These are phyloP conservation scores for Rhopalosiphum padi DNA, from an alignment of 1,140 invertebrate genomes.

Conservation along the genomic window DNA sequence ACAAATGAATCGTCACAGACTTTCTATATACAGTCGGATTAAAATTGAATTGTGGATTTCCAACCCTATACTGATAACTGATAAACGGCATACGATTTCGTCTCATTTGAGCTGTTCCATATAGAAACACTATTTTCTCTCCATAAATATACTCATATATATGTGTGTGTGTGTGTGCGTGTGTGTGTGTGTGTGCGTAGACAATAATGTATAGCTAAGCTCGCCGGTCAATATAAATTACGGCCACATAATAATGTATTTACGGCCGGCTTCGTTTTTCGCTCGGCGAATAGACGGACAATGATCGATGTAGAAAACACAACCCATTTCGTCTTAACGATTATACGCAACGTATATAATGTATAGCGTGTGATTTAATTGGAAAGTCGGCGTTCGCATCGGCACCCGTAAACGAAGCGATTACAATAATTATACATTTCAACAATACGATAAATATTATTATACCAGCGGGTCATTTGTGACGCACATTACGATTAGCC, in stretches of 20 bases:
- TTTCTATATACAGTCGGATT: background rate
- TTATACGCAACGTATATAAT: background rate
- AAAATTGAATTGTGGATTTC: background rate
- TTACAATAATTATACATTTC: constrained; percentile 12
- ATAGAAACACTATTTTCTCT: background rate
- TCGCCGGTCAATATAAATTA: background rate
- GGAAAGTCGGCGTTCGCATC: background rate
- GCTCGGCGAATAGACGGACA: background rate
- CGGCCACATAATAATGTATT: constrained; percentile 1
- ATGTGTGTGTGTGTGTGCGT: background rate
- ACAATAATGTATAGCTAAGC: background rate
- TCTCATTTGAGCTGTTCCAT: background rate
- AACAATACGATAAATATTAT: background rate
- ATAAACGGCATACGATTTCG: background rate
- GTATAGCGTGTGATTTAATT: constrained; percentile 8
- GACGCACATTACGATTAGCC: background rate
- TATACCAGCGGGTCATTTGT: background rate
- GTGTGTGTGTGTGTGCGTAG: background rate
- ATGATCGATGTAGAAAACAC: constrained; percentile 14
- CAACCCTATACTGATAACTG: background rate
- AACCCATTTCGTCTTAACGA: constrained; percentile 8
- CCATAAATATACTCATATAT: background rate
- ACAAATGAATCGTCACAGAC: background rate
- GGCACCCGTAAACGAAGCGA: background rate
- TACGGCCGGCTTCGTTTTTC: background rate